phyloP scores from a whole-genome alignment of 2,113 vertebrate species.

The Thamnophis sirtalis region DNA sequence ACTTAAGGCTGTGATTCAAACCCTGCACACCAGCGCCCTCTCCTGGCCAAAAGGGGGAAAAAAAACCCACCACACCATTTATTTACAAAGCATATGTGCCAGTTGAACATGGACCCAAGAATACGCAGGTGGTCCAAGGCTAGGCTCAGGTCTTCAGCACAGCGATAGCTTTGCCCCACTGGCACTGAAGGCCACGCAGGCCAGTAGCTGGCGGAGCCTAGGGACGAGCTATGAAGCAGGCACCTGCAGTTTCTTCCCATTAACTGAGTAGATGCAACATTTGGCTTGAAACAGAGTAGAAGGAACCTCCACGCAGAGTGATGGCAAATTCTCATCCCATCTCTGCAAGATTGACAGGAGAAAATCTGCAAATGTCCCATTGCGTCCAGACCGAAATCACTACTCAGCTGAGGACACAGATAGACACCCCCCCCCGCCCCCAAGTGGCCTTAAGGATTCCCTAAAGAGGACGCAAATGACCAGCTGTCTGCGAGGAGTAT shows the following conservation, averaged over 20 bases:
- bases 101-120: not conserved
- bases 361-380: too few relatives aligned
- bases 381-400: too few relatives aligned
- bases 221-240: not conserved
- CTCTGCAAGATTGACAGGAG: too few relatives aligned
- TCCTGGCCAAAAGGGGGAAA: not conserved
- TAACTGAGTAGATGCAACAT: not conserved
- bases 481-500: too few relatives aligned
- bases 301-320: too few relatives aligned
- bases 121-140: not conserved
- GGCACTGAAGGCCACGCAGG: not conserved
- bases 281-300: not conserved
- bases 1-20: not conserved
- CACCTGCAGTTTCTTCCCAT: not conserved
- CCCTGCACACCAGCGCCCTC: not conserved
- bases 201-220: not conserved
- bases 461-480: too few relatives aligned
- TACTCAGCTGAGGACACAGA: too few relatives aligned
- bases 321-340: not conserved
- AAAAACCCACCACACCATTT: rapidly evolving
- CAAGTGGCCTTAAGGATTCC: too few relatives aligned
- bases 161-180: not conserved
- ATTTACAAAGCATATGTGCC: not conserved
- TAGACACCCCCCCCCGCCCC: too few relatives aligned
- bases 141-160: not conserved